These are phyloP conservation scores for Drosophila melanocephala DNA, from an alignment of 2,888 invertebrate species.

Conservation along the genomic window DNA sequence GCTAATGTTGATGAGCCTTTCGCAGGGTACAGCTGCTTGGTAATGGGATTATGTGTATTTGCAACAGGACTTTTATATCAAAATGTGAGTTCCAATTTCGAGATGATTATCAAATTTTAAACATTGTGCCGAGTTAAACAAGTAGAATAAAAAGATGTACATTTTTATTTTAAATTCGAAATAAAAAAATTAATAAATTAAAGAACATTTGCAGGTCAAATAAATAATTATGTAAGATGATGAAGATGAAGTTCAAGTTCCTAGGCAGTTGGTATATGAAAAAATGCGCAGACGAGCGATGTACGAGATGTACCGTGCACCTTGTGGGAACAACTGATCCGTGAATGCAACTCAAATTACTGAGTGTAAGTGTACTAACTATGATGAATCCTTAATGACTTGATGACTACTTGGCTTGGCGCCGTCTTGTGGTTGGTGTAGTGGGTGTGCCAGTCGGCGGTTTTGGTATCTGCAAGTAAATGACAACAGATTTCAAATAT, in stretches of 20 bases:
- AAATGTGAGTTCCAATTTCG: constrained; percentile 33
- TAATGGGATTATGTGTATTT: constrained; percentile 12
- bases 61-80: constrained; percentile 27
- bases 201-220: constrained; percentile 37
- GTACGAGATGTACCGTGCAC: not conserved
- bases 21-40: not conserved
- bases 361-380: constrained; percentile 39
- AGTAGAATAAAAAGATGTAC: constrained; percentile 40
- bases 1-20: constrained; percentile 33
- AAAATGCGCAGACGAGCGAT: constrained; percentile 20
- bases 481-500: not conserved
- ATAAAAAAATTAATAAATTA: constrained; percentile 13
- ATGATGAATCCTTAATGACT: constrained; percentile 51
- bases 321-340: constrained; percentile 4
- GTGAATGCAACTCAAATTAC: constrained; percentile 7
- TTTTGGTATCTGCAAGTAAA: constrained; percentile 77
- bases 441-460: constrained; percentile 84
- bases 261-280: constrained; percentile 26
- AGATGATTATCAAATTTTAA: not conserved
- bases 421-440: constrained; percentile 83
- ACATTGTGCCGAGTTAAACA: constrained; percentile 5
- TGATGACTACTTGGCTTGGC: constrained; percentile 70
- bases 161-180: constrained; percentile 44
- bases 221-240: constrained; percentile 11
- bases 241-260: constrained; percentile 26